A percentile compares a stretch with the other conserved stretches of the same genome.
These are phyloP conservation scores for Lasiommata megera DNA, from an alignment of 2,888 invertebrate species.

Conservation along the genomic window DNA sequence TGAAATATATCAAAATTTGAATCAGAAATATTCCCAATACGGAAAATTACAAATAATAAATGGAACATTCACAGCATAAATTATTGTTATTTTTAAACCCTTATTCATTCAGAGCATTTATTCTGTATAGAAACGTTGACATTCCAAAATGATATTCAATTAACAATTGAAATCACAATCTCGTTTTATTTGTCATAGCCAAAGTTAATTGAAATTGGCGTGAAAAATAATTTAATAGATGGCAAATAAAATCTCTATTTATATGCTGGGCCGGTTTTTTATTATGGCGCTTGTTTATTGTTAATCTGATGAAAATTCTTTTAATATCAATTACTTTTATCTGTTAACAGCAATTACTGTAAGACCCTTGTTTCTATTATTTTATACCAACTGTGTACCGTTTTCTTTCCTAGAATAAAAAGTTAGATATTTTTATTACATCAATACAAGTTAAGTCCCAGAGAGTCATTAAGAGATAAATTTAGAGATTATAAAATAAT, in stretches of 20 bases:
- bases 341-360: no score
- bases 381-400: no score
- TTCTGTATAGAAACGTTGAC: background rate
- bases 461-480: no score
- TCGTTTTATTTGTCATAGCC: slow-evolving; percentile 7
- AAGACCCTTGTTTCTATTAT: no score
- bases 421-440: no score
- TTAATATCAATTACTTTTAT: no score
- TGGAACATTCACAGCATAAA: background rate
- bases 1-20: no score
- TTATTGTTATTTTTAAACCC: background rate
- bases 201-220: slow-evolving; percentile 14
- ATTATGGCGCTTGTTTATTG: background rate
- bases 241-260: background rate
- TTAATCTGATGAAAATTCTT: no score
- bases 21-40: no score
- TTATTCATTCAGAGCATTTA: background rate
- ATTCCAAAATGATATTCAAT: slow-evolving; percentile 1
- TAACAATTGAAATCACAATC: slow-evolving; percentile 10
- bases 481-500: no score
- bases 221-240: slow-evolving; percentile 10
- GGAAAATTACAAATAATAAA: background rate
- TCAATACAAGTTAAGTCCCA: no score
- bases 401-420: no score
- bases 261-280: background rate